Percentiles rank a stretch among this genome's conserved stretches.
Conservation (phyloP, 2,888 invertebrate genomes). For the Acleris cristana region DNA sequence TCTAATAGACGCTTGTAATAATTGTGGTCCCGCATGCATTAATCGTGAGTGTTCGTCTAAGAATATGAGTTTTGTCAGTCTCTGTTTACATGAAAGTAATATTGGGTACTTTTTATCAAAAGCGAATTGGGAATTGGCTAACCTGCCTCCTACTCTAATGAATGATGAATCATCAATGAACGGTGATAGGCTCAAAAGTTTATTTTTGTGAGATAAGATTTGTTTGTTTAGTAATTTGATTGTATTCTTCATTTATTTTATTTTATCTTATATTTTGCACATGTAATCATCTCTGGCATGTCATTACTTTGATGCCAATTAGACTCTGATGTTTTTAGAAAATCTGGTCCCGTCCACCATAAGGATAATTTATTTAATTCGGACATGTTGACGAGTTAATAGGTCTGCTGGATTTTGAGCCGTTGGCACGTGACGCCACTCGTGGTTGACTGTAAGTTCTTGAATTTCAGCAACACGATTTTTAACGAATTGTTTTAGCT, state of each 20-base stretch:
- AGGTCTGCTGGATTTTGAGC: too few relatives aligned
- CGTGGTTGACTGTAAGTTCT: too few relatives aligned
- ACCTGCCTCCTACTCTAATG: neutral
- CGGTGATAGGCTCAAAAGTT: neutral
- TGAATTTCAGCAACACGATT: too few relatives aligned
- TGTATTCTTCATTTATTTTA: conserved; percentile 2
- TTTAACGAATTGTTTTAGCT: too few relatives aligned
- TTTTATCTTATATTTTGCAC: too few relatives aligned
- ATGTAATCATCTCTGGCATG: neutral
- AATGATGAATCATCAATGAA: conserved; percentile 1
- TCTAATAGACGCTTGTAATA: too few relatives aligned
- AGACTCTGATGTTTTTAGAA: neutral
- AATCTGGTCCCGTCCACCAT: conserved; percentile 6
- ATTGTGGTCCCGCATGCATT: conserved; percentile 6
- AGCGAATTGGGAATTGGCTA: neutral
- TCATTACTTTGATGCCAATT: conserved; percentile 1
- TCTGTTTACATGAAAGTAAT: conserved; percentile 3
- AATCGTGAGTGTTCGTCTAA: neutral
- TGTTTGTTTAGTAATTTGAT: neutral
- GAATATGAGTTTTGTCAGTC: neutral
- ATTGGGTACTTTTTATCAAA: conserved; percentile 3
- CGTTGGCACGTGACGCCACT: too few relatives aligned
- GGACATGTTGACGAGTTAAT: conserved; percentile 1
- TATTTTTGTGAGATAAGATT: neutral
- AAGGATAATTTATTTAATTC: neutral